These are phyloP conservation scores for Nebria brevicollis DNA, from an alignment of 2,888 invertebrate species.

Conservation along the genomic window DNA sequence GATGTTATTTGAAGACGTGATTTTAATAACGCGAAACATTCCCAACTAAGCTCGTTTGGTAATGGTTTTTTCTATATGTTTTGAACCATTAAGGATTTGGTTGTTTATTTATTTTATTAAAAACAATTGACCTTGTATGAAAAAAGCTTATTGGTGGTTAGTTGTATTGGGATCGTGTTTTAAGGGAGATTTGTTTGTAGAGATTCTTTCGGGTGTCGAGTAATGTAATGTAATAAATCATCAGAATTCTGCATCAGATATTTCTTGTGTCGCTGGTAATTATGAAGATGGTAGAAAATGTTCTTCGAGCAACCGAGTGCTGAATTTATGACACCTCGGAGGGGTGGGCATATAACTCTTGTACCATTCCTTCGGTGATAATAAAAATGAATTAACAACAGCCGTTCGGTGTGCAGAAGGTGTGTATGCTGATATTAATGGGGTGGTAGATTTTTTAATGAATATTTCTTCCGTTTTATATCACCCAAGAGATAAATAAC, in stretches of 20 bases:
- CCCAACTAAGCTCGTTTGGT: too few species aligned
- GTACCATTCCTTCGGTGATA: conserved; percentile 55
- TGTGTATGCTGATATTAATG: conserved; percentile 58
- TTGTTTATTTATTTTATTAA: too few species aligned
- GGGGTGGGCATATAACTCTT: background rate
- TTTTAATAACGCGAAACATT: too few species aligned
- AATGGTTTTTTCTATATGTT: too few species aligned
- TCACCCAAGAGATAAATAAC: conserved; percentile 14
- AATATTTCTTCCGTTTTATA: conserved; percentile 54
- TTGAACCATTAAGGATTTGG: too few species aligned
- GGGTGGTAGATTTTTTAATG: conserved; percentile 57
- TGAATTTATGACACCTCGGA: conserved; percentile 1
- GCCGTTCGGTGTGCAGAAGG: conserved; percentile 22
- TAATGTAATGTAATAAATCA: background rate
- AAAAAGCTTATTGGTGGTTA: too few species aligned
- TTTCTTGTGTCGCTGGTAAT: background rate
- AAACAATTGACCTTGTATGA: too few species aligned
- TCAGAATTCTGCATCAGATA: background rate
- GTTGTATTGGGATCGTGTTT: too few species aligned
- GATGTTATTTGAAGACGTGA: too few species aligned
- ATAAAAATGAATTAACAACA: conserved; percentile 63
- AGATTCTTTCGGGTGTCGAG: background rate
- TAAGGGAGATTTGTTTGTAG: too few species aligned
- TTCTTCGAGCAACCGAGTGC: background rate
- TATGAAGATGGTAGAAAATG: background rate